These are phyloP conservation scores for Lochmaea capreae DNA, from an alignment of 2,888 invertebrate genomes.

Conservation along the genomic window DNA sequence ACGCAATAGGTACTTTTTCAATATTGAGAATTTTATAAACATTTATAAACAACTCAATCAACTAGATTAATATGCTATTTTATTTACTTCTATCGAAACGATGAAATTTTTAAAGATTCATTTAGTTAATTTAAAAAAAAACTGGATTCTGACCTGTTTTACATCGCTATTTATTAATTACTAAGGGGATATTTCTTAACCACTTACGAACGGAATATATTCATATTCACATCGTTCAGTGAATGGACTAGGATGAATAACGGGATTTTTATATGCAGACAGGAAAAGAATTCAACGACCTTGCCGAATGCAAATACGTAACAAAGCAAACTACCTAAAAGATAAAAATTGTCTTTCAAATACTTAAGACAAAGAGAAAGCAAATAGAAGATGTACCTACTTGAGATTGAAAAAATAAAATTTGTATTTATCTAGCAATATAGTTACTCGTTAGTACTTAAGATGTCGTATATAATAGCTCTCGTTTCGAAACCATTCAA, in stretches of 20 bases:
- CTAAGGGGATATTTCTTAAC: conserved; percentile 25
- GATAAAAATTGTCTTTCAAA: background rate
- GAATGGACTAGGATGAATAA: conserved; percentile 24
- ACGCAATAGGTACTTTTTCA: no score
- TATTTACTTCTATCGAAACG: background rate
- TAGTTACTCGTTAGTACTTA: background rate
- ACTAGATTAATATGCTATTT: background rate
- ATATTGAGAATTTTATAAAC: no score
- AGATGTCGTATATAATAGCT: background rate
- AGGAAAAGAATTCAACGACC: conserved; percentile 25
- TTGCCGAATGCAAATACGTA: conserved; percentile 14
- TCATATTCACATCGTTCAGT: conserved; percentile 25
- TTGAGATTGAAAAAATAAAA: background rate
- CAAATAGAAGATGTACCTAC: background rate
- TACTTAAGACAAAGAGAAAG: background rate
- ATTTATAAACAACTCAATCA: background rate
- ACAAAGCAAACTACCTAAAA: background rate
- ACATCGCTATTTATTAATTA: conserved; percentile 21
- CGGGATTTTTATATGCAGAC: conserved; percentile 8
- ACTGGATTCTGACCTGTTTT: conserved; percentile 3
- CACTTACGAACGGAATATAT: conserved; percentile 5
- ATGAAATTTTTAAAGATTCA: no score
- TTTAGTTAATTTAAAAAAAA: no score
- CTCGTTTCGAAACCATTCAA: background rate
- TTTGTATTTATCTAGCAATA: background rate